Evolutionary conservation across 2,113 vertebrate genomes (phyloP).

Genomic region (Tachysurus fulvidraco): DNA sequence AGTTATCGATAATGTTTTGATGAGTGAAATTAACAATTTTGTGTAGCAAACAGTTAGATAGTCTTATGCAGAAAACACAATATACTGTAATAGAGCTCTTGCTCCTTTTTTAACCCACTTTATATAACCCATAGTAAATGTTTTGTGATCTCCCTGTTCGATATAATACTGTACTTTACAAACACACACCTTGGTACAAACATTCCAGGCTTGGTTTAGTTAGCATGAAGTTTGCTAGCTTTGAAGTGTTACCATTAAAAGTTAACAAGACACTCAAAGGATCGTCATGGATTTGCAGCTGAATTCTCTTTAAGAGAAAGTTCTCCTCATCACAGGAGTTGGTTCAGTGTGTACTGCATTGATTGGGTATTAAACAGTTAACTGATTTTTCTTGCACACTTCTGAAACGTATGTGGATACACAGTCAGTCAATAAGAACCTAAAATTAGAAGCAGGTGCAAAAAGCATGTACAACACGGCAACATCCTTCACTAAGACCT

Average conservation of each 20-base stretch:
- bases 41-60: neutral
- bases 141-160: neutral
- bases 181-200: neutral
- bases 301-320: neutral
- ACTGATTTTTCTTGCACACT: neutral
- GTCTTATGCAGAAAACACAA: neutral
- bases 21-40: neutral
- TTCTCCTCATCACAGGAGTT: neutral
- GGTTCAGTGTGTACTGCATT: neutral
- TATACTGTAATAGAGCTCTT: neutral
- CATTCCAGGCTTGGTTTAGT: neutral
- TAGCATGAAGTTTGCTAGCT: neutral
- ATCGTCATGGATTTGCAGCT: neutral
- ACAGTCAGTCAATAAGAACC: neutral
- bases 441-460: neutral
- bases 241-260: neutral
- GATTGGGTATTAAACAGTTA: neutral
- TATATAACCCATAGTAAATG: neutral
- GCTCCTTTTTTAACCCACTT: neutral
- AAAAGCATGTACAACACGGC: neutral
- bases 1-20: neutral
- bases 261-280: neutral
- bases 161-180: neutral
- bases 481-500: neutral
- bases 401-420: neutral